A percentile compares a stretch with the other conserved stretches of the same genome.
phyloP scores from a whole-genome alignment of 2,113 vertebrate species.

The Hydrochoerus hydrochaeris region DNA sequence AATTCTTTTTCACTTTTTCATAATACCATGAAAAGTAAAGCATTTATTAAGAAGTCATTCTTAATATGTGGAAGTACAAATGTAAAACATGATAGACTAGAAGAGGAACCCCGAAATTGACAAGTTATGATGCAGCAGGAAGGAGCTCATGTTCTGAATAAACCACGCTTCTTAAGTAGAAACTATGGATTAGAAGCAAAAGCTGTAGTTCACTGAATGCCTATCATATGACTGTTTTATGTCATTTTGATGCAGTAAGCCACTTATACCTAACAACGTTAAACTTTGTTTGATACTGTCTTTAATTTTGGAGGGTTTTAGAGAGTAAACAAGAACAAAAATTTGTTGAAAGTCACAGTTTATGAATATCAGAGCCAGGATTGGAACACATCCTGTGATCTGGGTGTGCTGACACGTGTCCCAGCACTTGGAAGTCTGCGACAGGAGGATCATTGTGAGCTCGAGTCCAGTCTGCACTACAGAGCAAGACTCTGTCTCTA shows the following conservation, averaged over 20 bases:
- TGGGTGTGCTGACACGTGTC: background rate
- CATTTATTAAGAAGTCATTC: constrained; percentile 22
- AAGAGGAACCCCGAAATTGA: background rate
- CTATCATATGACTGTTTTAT: background rate
- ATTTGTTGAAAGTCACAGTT: background rate
- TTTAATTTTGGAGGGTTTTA: background rate
- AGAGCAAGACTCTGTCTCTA: background rate
- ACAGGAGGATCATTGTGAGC: background rate
- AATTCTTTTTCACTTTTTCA: background rate
- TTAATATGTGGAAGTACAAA: background rate
- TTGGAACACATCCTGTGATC: background rate
- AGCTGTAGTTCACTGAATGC: background rate
- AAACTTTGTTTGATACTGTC: background rate
- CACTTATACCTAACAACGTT: background rate
- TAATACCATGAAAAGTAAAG: background rate
- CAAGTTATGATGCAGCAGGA: background rate
- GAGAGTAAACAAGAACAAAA: background rate
- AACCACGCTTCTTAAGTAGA: background rate
- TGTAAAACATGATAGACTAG: background rate
- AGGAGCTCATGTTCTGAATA: background rate
- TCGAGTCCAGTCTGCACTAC: background rate
- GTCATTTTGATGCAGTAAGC: background rate
- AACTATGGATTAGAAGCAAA: constrained; percentile 22
- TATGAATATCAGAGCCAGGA: background rate
- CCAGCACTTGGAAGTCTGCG: background rate